Conservation (phyloP, 2,113 vertebrate species). For the Cyprinodon brontotheroides region DNA sequence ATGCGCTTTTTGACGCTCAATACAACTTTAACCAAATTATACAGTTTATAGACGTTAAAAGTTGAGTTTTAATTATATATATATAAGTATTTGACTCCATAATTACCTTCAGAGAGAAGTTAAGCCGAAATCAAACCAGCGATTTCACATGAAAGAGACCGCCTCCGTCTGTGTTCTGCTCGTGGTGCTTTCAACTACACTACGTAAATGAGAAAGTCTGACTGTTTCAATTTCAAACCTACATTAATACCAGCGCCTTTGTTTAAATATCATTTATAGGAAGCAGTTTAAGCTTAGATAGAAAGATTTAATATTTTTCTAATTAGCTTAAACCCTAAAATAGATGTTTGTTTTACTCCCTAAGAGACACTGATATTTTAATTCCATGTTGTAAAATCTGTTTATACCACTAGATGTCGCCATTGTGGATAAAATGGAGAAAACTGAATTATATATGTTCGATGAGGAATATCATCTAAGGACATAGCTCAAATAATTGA, state of each 20-base stretch:
- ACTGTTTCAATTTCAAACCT: not conserved
- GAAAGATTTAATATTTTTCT: not conserved
- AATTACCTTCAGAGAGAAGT: not conserved
- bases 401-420: constrained; percentile 29
- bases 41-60: not conserved
- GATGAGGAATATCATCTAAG: too few relatives aligned
- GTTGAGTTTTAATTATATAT: not conserved
- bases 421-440: not conserved
- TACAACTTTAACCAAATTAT: not conserved
- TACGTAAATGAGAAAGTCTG: not conserved
- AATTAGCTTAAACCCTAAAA: not conserved
- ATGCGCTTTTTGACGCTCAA: not conserved
- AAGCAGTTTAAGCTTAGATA: not conserved
- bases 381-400: not conserved
- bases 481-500: not conserved
- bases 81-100: fast-evolving
- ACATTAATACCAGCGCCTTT: not conserved
- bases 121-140: not conserved
- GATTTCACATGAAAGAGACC: constrained; percentile 37
- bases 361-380: not conserved
- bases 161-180: not conserved
- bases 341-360: not conserved
- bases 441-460: not conserved
- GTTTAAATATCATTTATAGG: not conserved
- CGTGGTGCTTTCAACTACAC: constrained; percentile 25